Evolutionary conservation across 2,797 vertebrate species (phyloP).

Genomic region (Arvicola amphibius): DNA sequence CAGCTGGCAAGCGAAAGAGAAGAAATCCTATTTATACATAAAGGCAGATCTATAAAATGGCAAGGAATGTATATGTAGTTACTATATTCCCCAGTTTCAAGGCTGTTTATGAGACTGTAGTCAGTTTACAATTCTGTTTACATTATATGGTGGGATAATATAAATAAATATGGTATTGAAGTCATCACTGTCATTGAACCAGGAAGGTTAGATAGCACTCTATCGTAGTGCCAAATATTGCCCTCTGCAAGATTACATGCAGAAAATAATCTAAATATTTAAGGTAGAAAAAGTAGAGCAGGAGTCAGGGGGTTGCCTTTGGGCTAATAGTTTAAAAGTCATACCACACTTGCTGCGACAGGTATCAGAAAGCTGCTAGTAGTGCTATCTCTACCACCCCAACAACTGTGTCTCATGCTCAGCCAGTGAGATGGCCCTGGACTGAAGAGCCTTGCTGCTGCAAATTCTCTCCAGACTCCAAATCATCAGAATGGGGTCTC

Average conservation of each 20-base stretch:
- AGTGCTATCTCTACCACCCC: neutral
- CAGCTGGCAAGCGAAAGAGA: neutral
- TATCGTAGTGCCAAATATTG: neutral
- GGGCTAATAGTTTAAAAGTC: constrained; percentile 18
- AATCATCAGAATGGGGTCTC: neutral
- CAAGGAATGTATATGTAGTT: constrained; percentile 26
- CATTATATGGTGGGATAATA: neutral
- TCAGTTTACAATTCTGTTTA: constrained; percentile 17
- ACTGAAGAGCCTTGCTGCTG: neutral
- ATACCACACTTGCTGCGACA: neutral
- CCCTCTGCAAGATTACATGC: neutral
- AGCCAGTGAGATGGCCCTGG: neutral
- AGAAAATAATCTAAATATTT: neutral
- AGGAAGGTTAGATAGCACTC: neutral
- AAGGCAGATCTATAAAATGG: constrained; percentile 21
- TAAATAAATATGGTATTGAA: neutral
- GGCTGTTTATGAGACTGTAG: neutral
- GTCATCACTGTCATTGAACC: neutral
- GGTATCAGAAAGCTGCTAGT: neutral
- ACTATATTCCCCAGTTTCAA: neutral
- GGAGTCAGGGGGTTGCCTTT: neutral
- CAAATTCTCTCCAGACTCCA: neutral
- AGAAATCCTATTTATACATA: neutral
- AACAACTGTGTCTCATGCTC: neutral
- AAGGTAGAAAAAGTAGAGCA: neutral